These are phyloP conservation scores for Orestias chungarensis DNA, from an alignment of 2,797 vertebrate genomes.

Conservation along the genomic window DNA sequence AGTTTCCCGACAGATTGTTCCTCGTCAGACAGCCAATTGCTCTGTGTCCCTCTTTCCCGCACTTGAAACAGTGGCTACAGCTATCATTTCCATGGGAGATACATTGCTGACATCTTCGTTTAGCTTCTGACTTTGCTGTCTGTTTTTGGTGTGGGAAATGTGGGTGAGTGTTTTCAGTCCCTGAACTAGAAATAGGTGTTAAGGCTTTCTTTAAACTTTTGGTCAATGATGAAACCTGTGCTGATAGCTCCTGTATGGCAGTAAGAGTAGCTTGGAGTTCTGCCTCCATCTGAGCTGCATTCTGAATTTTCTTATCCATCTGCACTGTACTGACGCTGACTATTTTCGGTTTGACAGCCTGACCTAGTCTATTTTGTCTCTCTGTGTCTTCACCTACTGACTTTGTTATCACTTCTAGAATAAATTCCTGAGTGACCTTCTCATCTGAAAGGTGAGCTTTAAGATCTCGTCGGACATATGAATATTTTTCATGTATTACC, in stretches of 20 bases:
- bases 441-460: neutral
- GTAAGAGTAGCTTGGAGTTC: conserved; percentile 32
- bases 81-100: neutral
- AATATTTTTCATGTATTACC: conserved; percentile 9
- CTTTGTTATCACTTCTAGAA: neutral
- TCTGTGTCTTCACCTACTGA: neutral
- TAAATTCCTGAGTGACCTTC: neutral
- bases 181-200: neutral
- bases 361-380: conserved; percentile 12
- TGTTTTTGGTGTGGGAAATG: accelerated
- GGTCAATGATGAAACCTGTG: neutral
- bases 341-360: conserved; percentile 1
- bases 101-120: neutral
- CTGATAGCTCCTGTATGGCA: conserved; percentile 18
- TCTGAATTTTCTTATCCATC: neutral
- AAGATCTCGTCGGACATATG: neutral
- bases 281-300: conserved; percentile 1
- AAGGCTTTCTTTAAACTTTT: neutral
- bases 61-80: neutral
- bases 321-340: neutral
- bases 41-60: conserved; percentile 7
- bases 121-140: neutral
- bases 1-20: neutral
- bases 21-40: neutral
- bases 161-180: accelerated